Evolutionary conservation across 2,113 vertebrate genomes (phyloP), one percentile per base, ranked within the genome.

Genomic region (Amphilophus citrinellus): DNA sequence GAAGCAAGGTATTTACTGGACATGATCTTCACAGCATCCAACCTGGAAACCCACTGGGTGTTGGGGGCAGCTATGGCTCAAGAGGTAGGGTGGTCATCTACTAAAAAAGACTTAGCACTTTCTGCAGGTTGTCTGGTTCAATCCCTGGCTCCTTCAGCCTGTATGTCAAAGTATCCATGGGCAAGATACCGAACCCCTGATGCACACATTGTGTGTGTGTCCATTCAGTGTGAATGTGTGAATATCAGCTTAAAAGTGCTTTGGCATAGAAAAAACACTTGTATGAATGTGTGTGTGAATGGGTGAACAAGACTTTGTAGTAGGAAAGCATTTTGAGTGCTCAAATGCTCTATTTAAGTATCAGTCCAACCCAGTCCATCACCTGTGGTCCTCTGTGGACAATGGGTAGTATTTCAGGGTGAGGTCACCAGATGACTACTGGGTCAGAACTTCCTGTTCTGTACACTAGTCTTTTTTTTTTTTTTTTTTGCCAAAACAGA

Each of bases 221-320:
- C 30, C 30, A 66, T 10, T 39, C n/a, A 27, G 63, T 44, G 44
- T 27, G 13, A 24, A 2, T 14, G 44, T 0, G 63, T 44, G 39
- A 66, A 66, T 66, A 4, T 14, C 17, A 47, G 63, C 13, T 47
- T 8, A 44, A 68, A 47, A 10, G 65, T 27, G 14, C 1, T 1
- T 68, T 47, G 65, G 42, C 65, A 68, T 68, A 42, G 65, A 47
- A 47, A 68, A 47, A 68, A 22, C 39, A 68, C 39, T 68, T 47
- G n/a, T 15, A 68, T 27, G 22, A 44, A 27, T 14, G 17, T 68
- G 14, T 68, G 14, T 18, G 39, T 68, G 39, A 22, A n/a, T 27
- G 39, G 2, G 39, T 68, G 63, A 47, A 68, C 6, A 22, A 68
- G 0, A 2, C 22, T 47, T 39, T 68, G 47, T 68, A 10, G 39